These are phyloP conservation scores for Mactromeris polynyma DNA, from an alignment of 2,888 invertebrate species.

Conservation along the genomic window DNA sequence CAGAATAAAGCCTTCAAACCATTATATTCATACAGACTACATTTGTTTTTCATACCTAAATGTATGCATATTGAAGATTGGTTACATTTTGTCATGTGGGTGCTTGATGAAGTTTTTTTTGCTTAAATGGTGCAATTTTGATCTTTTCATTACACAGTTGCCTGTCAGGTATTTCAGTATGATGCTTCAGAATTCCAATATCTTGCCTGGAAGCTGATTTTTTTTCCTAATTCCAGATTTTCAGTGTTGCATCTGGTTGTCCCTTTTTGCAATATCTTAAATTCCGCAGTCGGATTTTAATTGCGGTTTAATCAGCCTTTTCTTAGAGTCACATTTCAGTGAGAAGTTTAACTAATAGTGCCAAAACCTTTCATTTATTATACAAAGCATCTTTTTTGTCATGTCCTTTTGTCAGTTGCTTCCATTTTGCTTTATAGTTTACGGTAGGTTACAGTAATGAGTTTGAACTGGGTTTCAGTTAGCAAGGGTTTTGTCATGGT, in stretches of 20 bases:
- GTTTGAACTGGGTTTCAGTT: neutral
- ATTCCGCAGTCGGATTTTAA: slow-evolving; percentile 14
- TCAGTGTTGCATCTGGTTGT: neutral
- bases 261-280: slow-evolving; percentile 8
- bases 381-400: neutral
- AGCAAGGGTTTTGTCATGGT: neutral
- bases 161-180: neutral
- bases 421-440: neutral
- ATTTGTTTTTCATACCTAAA: too few species aligned
- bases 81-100: too few species aligned
- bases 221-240: neutral
- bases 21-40: too few species aligned
- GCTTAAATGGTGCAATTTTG: neutral
- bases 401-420: neutral
- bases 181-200: neutral
- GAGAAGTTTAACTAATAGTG: neutral
- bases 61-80: too few species aligned
- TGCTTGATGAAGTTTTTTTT: neutral
- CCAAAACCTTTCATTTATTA: neutral
- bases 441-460: neutral
- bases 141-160: neutral
- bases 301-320: neutral
- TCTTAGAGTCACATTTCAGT: neutral
- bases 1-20: too few species aligned
- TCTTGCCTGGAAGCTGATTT: neutral